These are phyloP conservation scores for Hemicentrotus pulcherrimus DNA, from an alignment of 35 echinoderm and acorn worm species.

Conservation along the genomic window DNA sequence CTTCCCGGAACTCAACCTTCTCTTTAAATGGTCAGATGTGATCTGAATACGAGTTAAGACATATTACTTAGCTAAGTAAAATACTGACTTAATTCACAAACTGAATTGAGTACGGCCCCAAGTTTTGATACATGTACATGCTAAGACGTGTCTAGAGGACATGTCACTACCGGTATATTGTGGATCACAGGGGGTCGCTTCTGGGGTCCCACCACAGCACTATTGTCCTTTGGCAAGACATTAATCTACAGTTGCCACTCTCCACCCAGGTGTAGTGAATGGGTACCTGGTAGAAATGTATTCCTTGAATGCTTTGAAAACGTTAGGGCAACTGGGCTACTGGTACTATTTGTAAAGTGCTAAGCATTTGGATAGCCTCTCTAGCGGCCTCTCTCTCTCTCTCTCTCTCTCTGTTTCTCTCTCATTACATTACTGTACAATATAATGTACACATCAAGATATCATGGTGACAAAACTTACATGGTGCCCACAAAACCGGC, in stretches of 20 bases:
- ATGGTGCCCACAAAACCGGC: constrained; percentile 14
- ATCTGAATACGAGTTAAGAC: too few species aligned
- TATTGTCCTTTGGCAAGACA: too few species aligned
- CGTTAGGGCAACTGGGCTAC: neutral
- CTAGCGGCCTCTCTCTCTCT: neutral
- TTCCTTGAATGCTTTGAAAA: too few species aligned
- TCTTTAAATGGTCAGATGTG: too few species aligned
- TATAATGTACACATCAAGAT: neutral
- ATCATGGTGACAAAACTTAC: neutral
- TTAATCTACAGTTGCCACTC: too few species aligned
- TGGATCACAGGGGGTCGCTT: neutral
- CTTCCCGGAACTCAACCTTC: too few species aligned
- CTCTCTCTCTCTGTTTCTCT: neutral
- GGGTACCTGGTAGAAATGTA: too few species aligned
- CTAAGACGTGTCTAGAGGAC: neutral
- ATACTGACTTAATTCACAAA: too few species aligned
- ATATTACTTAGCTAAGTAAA: too few species aligned
- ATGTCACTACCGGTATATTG: neutral
- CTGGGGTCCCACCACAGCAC: neutral
- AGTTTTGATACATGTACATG: too few species aligned
- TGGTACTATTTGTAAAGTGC: neutral
- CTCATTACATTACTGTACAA: neutral
- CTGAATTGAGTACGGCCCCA: too few species aligned
- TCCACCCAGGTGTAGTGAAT: too few species aligned
- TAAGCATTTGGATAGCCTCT: neutral